Base-by-base conservation (phyloP, 2,888 invertebrate genomes). In the Notocelia uddmanniana region DNA sequence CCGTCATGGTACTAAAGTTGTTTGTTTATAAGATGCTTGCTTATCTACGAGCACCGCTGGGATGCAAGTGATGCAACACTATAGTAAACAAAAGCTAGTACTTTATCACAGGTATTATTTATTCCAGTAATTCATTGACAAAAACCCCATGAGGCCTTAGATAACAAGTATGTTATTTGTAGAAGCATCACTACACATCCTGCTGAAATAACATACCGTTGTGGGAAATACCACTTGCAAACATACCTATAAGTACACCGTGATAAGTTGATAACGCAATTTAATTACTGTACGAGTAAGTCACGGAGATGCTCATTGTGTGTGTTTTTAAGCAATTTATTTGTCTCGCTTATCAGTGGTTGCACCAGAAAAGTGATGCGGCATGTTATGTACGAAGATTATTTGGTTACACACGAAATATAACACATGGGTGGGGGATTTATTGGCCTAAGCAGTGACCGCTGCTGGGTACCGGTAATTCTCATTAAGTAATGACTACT, bases 201-300 rank as follows among this genome's bases (percentile, higher is more conserved):
- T 2, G 37, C 18, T 23, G n/a, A 23, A 45, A 37, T 41, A 54
- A 54, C 18, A 45, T 18, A 57, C 19, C 31, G 15, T 52, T 23
- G 19, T 55, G 55, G 70, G 66, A 55, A 70, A 66, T 71, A 66
- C 70, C 70, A 58, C 34, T 54, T n/a, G 52, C 58, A 71, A 59
- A 66, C 70, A 59, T 50, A n/a, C n/a, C n/a, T n/a, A n/a, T n/a
- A n/a, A n/a, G n/a, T n/a, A 62, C 45, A 45, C 8, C 31, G 50
- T 34, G 5, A 50, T 26, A 26, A 15, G 23, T 8, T 55, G 59
- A 71, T 71, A 59, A 41, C 21, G 21, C 10, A 52, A 71, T 52
- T 59, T 59, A 66, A 71, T 50, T 34, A 45, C 45, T 3, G 6
- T 26, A 21, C 41, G 57, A 18, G 31, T 18, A 59, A 26, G 50